Evolutionary conservation across 2,888 invertebrate genomes (phyloP).

Genomic region (Xestobium rufovillosum): DNA sequence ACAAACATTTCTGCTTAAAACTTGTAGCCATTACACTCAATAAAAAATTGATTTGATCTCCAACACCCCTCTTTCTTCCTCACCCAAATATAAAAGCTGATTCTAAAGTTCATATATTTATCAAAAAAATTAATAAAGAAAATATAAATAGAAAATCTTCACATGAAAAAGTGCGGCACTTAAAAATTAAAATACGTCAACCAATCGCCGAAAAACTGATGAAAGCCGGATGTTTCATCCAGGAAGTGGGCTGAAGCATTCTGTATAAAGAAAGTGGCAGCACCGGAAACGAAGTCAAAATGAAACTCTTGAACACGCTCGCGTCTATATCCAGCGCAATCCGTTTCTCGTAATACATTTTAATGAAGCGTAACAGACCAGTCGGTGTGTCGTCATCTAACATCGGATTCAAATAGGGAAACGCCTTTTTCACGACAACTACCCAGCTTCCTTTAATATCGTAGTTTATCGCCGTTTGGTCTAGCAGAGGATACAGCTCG

Average conservation of each 20-base stretch:
- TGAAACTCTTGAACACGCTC: slow-evolving; percentile 28
- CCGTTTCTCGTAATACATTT: slow-evolving; percentile 23
- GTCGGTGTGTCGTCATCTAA: slow-evolving; percentile 34
- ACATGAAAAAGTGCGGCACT: too few relatives aligned
- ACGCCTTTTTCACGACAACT: slow-evolving; percentile 30
- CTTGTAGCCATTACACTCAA: too few relatives aligned
- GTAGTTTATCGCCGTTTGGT: slow-evolving; percentile 31
- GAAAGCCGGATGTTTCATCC: slow-evolving; percentile 36
- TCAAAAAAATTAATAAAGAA: too few relatives aligned
- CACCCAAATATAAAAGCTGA: too few relatives aligned
- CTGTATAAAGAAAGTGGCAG: slow-evolving; percentile 37
- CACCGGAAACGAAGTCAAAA: slow-evolving; percentile 36
- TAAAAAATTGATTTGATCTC: too few relatives aligned
- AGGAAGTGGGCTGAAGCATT: slow-evolving; percentile 36
- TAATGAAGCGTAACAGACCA: slow-evolving; percentile 37
- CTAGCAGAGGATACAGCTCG: slow-evolving; percentile 33
- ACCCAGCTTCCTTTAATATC: slow-evolving; percentile 39
- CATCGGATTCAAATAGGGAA: slow-evolving; percentile 27
- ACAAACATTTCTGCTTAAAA: too few relatives aligned
- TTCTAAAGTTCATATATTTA: too few relatives aligned
- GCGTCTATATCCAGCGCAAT: slow-evolving; percentile 14
- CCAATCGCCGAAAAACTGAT: slow-evolving; percentile 25
- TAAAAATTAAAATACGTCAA: slow-evolving; percentile 1
- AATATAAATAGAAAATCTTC: too few relatives aligned
- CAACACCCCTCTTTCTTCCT: too few relatives aligned